Evolutionary conservation across 2,797 vertebrate species (phyloP), one percentile per base, ranked within the genome.

Genomic region (Decapterus maruadsi): DNA sequence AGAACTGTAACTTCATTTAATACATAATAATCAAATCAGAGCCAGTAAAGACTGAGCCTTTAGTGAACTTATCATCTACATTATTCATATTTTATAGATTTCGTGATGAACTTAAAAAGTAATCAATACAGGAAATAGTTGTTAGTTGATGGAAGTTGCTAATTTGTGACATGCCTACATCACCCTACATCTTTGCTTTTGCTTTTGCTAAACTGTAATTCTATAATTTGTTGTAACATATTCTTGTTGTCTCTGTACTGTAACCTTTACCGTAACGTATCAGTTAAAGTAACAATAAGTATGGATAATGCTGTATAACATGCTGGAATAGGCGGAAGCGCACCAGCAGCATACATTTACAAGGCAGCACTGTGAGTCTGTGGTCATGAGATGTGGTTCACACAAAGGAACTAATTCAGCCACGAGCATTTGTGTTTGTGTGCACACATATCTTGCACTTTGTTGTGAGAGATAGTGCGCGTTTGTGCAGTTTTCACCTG

Each of bases 401-500:
- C 12, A 17, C 5, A 0, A 45, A 38, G 11, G 31, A 31, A 42
- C 26, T 1, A 0, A 8, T 42, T 54, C 17, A 31, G 3, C 22
- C 58, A 12, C 19, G 9, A 3, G 17, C 4, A 3, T 63, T 19
- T 57, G 31, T 72, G 40, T 59, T 22, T 4, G 14, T 46, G 9
- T 16, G 42, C 53, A 36, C 53, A 36, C 48, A 16, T 29, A 19
- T 63, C 36, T 6, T 13, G 22, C 31, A 2, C 45, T n/a, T 22
- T 22, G 50, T 51, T 51, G 20, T 51, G 50, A 51, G 46, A 45
- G 59, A 17, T 36, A 29, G 16, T 51, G 34, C 43, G 34, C 9
- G 22, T 22, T 51, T 29, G 19, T 19, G 8, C 67, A 69, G 53
- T 55, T 70, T 67, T 62, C 60, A 85, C 80, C 83, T 69, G 72